These are phyloP conservation scores for Mus pahari DNA, from an alignment of 2,113 vertebrate species.

Conservation along the genomic window DNA sequence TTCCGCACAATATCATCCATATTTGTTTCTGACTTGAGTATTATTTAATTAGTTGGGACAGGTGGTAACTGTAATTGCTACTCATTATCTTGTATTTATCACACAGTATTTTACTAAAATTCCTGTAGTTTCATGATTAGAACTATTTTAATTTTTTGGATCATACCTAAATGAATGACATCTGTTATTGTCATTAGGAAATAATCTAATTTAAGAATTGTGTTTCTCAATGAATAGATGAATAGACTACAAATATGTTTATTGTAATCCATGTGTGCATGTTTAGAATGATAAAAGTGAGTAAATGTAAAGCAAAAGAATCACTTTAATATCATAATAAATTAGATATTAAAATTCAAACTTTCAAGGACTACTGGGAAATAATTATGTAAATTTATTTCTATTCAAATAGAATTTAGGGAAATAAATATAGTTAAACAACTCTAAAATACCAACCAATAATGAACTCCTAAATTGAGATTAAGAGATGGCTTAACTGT, in stretches of 20 bases:
- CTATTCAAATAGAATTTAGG: background rate
- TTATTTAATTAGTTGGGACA: constrained; percentile 67
- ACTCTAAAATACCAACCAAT: background rate
- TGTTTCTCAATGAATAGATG: constrained; percentile 26
- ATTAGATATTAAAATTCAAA: background rate
- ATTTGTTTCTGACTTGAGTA: constrained; percentile 45
- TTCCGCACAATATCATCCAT: constrained; percentile 1
- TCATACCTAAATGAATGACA: constrained; percentile 15
- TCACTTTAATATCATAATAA: background rate
- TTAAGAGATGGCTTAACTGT: accelerated
- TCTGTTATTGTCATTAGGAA: constrained; percentile 21
- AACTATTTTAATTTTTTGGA: constrained; percentile 24
- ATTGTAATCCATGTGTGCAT: constrained; percentile 43
- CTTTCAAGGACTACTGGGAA: background rate
- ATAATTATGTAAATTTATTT: background rate
- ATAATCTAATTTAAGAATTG: constrained; percentile 58
- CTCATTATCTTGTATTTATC: constrained; percentile 62
- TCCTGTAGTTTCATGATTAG: constrained; percentile 47
- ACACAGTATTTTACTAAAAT: constrained; percentile 37
- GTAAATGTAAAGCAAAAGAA: background rate
- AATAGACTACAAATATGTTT: background rate
- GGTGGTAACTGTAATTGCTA: constrained; percentile 67
- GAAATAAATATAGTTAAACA: background rate
- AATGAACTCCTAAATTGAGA: background rate
- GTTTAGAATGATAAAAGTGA: background rate